Conservation (phyloP, 1,140 invertebrate species). For the Hypsibius dujardini region DNA sequence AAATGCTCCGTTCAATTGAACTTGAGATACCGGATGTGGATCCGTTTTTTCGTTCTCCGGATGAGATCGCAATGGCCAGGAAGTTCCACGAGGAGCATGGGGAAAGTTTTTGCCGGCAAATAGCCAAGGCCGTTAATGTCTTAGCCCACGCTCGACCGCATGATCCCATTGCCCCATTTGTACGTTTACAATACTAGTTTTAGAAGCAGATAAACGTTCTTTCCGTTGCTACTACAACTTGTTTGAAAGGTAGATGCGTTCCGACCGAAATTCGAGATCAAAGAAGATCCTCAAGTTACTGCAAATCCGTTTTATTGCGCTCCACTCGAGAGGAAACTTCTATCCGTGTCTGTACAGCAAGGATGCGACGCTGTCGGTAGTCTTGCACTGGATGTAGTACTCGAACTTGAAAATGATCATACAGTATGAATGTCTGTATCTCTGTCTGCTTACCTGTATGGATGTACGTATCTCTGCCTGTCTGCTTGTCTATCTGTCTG, state of each 20-base stretch:
- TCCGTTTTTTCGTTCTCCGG: neutral
- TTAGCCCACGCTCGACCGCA: neutral
- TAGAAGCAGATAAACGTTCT: too few species aligned
- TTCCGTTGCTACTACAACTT: neutral
- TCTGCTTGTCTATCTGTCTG: too few species aligned
- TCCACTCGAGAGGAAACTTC: neutral
- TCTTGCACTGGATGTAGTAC: neutral
- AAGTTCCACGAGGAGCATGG: neutral
- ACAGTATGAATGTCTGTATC: too few species aligned
- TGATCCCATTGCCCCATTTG: slow-evolving; percentile 1
- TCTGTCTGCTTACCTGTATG: too few species aligned
- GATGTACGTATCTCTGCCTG: too few species aligned
- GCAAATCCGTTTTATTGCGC: slow-evolving; percentile 1
- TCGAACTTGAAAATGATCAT: too few species aligned
- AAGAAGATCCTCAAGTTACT: neutral
- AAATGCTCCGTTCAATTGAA: neutral
- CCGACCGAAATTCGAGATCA: neutral
- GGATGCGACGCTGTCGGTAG: neutral
- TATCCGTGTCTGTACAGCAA: neutral
- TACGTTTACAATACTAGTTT: too few species aligned
- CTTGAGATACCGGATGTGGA: neutral
- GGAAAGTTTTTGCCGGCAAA: neutral
- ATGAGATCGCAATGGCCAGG: neutral
- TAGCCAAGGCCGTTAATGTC: neutral
- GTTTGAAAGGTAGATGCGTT: neutral